phyloP scores from a whole-genome alignment of 2,888 invertebrate species.

The Desoria tigrina region DNA sequence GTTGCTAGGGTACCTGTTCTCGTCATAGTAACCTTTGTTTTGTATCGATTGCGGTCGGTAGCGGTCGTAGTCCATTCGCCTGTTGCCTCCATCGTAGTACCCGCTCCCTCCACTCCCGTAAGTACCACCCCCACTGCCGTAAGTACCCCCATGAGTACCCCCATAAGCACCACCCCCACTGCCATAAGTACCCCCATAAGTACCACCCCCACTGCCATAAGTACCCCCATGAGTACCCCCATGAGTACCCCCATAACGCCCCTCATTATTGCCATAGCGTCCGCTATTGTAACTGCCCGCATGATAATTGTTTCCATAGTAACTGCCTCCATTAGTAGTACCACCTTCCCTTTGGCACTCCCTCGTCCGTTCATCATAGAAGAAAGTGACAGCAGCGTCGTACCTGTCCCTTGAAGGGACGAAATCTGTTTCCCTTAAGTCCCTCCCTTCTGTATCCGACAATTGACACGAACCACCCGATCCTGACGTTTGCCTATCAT shows the following conservation, averaged over 20 bases:
- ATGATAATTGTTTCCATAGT: background rate
- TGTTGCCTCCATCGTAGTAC: no score
- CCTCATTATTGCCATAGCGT: conserved; percentile 8
- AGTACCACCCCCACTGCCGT: no score
- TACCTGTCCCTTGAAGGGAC: conserved; percentile 36
- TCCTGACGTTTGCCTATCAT: no score
- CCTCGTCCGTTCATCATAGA: conserved; percentile 22
- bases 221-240: conserved; percentile 8
- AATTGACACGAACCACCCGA: conserved; percentile 24
- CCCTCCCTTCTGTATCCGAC: conserved; percentile 33
- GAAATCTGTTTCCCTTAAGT: conserved; percentile 38
- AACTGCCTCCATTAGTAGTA: background rate
- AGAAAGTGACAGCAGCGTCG: conserved; percentile 36
- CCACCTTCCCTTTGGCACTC: no score
- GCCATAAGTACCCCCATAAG: conserved; percentile 1
- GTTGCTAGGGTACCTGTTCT: no score
- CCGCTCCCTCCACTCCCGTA: no score
- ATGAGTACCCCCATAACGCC: background rate
- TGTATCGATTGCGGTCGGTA: no score
- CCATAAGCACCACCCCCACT: conserved; percentile 5
- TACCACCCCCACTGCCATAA: conserved; percentile 6
- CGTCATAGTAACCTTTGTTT: no score
- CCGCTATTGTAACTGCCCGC: conserved; percentile 5
- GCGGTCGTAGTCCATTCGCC: no score
- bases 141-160: conserved; percentile 20